These are phyloP conservation scores for Speoplatyrhinus poulsoni DNA, from an alignment of 2,113 vertebrate genomes.

Conservation along the genomic window DNA sequence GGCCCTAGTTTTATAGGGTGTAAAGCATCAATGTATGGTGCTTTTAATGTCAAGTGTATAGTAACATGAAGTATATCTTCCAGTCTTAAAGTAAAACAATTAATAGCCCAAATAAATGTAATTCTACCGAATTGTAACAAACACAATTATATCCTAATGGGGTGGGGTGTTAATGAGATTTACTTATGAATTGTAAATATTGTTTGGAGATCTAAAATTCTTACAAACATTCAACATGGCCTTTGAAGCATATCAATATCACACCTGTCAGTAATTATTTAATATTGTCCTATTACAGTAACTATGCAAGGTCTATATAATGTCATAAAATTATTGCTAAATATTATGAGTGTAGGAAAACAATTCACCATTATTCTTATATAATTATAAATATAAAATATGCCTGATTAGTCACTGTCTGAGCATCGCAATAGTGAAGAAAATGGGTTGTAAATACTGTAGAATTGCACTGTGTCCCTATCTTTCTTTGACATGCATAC, in stretches of 20 bases:
- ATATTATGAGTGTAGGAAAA: background rate
- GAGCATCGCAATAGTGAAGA: background rate
- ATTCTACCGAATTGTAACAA: too few relatives aligned
- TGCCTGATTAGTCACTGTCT: background rate
- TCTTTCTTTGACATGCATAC: background rate
- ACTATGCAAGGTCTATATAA: constrained; percentile 13
- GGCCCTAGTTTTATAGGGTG: constrained; percentile 73
- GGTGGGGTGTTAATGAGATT: too few relatives aligned
- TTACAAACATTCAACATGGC: background rate
- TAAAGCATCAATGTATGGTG: constrained; percentile 31
- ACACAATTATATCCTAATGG: background rate
- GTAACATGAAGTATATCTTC: constrained; percentile 27
- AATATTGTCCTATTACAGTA: constrained; percentile 6
- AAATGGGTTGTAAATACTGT: constrained; percentile 1
- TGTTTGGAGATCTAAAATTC: background rate
- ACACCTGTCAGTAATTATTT: constrained; percentile 1
- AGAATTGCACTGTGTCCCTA: background rate
- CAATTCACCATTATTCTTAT: background rate
- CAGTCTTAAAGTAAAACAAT: constrained; percentile 8
- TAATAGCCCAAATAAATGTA: background rate
- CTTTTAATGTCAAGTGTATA: constrained; percentile 4
- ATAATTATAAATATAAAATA: background rate
- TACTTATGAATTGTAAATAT: background rate
- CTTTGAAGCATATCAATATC: constrained; percentile 10
- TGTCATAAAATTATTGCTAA: background rate